Conservation (phyloP, 2,113 vertebrate genomes). For the Bungarus multicinctus region DNA sequence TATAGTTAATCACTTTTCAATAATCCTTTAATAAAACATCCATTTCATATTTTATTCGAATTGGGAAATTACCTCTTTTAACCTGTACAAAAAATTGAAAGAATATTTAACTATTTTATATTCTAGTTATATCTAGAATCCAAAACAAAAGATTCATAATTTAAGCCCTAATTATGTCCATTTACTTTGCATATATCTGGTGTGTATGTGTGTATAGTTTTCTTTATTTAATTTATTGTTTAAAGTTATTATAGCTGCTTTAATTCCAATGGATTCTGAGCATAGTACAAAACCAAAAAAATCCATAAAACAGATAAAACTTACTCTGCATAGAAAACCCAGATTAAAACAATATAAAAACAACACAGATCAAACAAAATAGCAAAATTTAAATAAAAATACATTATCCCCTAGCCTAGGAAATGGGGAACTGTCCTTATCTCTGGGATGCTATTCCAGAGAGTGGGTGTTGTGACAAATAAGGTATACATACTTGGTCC, state of each 20-base stretch:
- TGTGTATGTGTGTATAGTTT: background rate
- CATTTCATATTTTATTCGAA: conserved; percentile 12
- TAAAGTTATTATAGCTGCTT: background rate
- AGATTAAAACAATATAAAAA: background rate
- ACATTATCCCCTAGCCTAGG: background rate
- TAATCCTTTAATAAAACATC: background rate
- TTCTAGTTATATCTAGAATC: background rate
- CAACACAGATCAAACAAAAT: background rate
- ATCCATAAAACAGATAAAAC: background rate
- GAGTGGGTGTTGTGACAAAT: background rate
- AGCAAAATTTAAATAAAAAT: background rate
- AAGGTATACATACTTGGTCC: background rate
- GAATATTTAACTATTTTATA: background rate
- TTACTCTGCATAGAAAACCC: background rate
- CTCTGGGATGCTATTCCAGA: background rate
- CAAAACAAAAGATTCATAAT: background rate
- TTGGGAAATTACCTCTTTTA: background rate
- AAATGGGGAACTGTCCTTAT: background rate
- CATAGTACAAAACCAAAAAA: background rate
- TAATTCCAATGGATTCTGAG: background rate
- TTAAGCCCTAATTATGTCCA: background rate
- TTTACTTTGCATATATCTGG: background rate
- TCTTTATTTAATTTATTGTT: background rate
- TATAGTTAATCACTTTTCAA: background rate
- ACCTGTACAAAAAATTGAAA: background rate